Percentiles rank a stretch among this genome's conserved stretches.
Conservation (phyloP, 2,113 vertebrate genomes). For the Calyptommatus sinebrachiatus region DNA sequence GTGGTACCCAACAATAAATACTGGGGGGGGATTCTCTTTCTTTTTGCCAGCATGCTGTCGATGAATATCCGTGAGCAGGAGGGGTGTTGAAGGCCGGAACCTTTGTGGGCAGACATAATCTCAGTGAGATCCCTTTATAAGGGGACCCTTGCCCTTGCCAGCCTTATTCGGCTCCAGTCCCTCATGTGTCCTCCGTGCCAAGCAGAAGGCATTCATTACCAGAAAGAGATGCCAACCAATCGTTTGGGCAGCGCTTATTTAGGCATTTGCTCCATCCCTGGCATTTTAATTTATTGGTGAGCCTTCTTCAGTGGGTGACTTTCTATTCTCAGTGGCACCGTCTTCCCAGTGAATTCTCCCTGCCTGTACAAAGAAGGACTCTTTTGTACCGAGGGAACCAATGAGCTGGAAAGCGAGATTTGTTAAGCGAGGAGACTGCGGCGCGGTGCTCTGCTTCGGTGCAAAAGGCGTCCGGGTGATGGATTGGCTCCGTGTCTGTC, state of each 20-base stretch:
- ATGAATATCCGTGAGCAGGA: background rate
- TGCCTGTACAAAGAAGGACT: background rate
- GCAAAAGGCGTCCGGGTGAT: rapidly evolving
- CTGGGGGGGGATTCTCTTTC: background rate
- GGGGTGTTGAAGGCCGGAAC: background rate
- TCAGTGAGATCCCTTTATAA: background rate
- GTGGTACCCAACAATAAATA: too few species aligned
- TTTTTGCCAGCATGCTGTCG: background rate
- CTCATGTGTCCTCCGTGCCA: background rate
- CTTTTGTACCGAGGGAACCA: constrained; percentile 48
- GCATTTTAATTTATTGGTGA: constrained; percentile 55
- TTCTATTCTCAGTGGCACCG: constrained; percentile 49
- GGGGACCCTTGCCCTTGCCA: too few species aligned
- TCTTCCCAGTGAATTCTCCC: constrained; percentile 36
- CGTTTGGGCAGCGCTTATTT: constrained; percentile 56
- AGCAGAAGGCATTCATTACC: constrained; percentile 42
- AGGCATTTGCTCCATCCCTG: background rate
- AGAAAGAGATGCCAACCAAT: constrained; percentile 49
- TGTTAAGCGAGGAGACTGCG: background rate
- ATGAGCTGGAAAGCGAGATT: constrained; percentile 51
- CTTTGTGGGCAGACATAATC: background rate
- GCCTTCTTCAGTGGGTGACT: constrained; percentile 43
- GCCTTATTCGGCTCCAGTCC: background rate
- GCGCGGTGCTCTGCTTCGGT: constrained; percentile 29
- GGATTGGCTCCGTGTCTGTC: constrained; percentile 28